Base-by-base conservation (phyloP, 2,888 invertebrate species). In the Dendrolimus houi region DNA sequence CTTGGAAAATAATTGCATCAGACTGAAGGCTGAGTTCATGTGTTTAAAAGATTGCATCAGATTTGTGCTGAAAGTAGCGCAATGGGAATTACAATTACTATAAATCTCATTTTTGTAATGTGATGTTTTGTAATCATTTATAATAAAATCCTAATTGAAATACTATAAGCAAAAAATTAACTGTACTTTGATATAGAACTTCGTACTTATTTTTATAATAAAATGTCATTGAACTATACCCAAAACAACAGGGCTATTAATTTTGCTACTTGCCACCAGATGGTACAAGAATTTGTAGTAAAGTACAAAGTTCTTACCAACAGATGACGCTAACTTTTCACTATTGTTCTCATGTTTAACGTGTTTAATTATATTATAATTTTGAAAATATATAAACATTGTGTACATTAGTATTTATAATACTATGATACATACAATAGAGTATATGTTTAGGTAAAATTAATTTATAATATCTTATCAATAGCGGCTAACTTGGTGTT, bases 221-320 rank as follows among this genome's bases (percentile, higher is more conserved):
- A 29, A 29, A 29, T 29, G 29, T 29, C 29, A 29, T 29, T 29
- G 29, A 29, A 29, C 29, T 29, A 6, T 29, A 29, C 3, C 3
- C 29, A 29, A 6, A 29, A 17, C 17, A 17, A 29, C 29, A 29
- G 29, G 6, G 29, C 29, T 29, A 7, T 40, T 47, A 57, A 40
- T 55, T 55, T 40, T 47, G 29, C 57, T 58, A 60, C 54, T 61
- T 14, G 41, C 41, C 54, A 55, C 17, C 10, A 62, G 64, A 60
- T 64, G 59, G 55, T 58, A 56, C 52, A n/a, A 29, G 29, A 29
- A 29, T 29, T 0, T 29, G 29, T 29, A 29, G 29, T 29, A 3
- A 29, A 29, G 29, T 29, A 29, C 29, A 29, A 29, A 3, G 29
- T 29, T 29, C 29, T 29, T 29, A 29, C 29, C 29, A 29, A 29